Evolutionary conservation across 2,797 vertebrate species (phyloP).

Genomic region (Eupleurogrammus muticus): DNA sequence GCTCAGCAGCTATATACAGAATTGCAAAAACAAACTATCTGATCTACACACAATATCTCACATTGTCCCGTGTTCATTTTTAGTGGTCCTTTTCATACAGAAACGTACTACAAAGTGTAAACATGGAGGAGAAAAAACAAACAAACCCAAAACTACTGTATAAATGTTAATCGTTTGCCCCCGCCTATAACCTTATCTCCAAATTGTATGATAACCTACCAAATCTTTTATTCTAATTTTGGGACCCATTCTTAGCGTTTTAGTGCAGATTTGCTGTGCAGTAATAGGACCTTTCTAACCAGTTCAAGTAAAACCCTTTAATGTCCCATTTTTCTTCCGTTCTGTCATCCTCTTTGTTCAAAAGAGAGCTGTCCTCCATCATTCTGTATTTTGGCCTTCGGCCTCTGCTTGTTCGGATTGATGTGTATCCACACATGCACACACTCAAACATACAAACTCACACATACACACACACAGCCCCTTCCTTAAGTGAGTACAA

Average conservation of each 20-base stretch:
- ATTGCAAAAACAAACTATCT: slow-evolving; percentile 73
- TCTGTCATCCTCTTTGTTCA: slow-evolving; percentile 68
- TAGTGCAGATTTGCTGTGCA: slow-evolving; percentile 76
- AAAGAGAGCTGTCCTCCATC: slow-evolving; percentile 59
- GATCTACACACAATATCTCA: slow-evolving; percentile 75
- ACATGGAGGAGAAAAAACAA: slow-evolving; percentile 68
- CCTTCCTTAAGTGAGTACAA: slow-evolving; percentile 64
- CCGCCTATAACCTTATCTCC: slow-evolving; percentile 59
- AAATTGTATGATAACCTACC: slow-evolving; percentile 68
- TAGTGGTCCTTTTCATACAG: slow-evolving; percentile 84
- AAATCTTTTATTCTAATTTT: slow-evolving; percentile 71
- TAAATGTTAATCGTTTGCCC: slow-evolving; percentile 60
- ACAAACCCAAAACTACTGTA: slow-evolving; percentile 53
- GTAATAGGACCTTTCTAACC: slow-evolving; percentile 64
- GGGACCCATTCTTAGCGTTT: slow-evolving; percentile 62
- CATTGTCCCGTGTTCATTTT: slow-evolving; percentile 76
- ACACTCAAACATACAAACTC: neutral
- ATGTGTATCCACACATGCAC: slow-evolving; percentile 44
- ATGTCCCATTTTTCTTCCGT: slow-evolving; percentile 56
- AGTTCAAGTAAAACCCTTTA: slow-evolving; percentile 78
- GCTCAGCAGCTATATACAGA: slow-evolving; percentile 84
- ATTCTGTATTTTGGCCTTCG: slow-evolving; percentile 81
- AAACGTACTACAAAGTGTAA: slow-evolving; percentile 79
- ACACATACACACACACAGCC: slow-evolving; percentile 16
- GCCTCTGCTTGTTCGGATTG: slow-evolving; percentile 75